A percentile compares a stretch with the other conserved stretches of the same genome.
These are phyloP conservation scores for Pongo abelii DNA, from an alignment of 2,113 vertebrate species.

Conservation along the genomic window DNA sequence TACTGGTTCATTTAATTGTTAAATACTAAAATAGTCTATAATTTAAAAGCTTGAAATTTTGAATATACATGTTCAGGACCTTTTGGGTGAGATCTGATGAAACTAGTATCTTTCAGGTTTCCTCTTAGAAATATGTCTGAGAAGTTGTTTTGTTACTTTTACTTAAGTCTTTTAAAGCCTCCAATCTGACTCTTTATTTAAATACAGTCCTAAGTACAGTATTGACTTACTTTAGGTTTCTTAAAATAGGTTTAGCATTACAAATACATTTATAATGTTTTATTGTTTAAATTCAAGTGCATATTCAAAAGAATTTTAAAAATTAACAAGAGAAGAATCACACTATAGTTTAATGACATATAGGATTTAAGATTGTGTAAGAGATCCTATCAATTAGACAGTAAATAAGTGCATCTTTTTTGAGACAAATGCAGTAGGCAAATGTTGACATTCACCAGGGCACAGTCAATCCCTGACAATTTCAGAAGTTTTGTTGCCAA, in stretches of 20 bases:
- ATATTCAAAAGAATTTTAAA: not conserved
- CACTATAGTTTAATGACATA: not conserved
- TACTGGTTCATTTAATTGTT: not conserved
- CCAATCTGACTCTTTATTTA: not conserved
- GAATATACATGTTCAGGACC: not conserved
- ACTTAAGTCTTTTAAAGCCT: not conserved
- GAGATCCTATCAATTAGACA: not conserved
- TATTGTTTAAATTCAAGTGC: not conserved
- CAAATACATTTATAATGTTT: not conserved
- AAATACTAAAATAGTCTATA: not conserved
- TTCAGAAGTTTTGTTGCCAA: constrained; percentile 11
- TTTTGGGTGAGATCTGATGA: not conserved
- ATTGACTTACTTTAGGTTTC: not conserved
- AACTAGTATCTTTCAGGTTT: not conserved
- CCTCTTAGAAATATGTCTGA: not conserved
- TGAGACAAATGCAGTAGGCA: not conserved
- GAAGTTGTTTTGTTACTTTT: not conserved
- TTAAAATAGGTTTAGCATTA: constrained; percentile 7
- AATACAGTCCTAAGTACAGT: not conserved
- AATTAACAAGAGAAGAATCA: constrained; percentile 29
- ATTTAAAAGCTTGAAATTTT: not conserved
- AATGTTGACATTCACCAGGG: not conserved
- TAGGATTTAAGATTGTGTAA: constrained; percentile 42
- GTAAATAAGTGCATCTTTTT: constrained; percentile 38
- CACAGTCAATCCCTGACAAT: not conserved